Evolutionary conservation across 92 coral and sea anemone genomes (phyloP).

Genomic region (Porites divaricata): DNA sequence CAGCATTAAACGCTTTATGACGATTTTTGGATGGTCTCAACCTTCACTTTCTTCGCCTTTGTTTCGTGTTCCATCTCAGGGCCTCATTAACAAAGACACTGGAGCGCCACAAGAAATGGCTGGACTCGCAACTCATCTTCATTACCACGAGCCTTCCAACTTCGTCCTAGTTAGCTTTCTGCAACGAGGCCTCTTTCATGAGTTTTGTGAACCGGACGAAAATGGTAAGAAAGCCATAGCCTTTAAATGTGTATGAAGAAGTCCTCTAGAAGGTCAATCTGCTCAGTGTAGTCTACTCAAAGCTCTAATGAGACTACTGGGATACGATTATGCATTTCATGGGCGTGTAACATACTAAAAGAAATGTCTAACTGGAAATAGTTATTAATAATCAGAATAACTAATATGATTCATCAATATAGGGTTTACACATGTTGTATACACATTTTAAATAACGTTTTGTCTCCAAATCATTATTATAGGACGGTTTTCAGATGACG

Average conservation of each 20-base stretch:
- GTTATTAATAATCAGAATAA: no score
- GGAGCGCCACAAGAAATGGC: constrained; percentile 80
- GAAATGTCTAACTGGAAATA: no score
- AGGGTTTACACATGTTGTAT: neutral
- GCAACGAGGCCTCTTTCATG: constrained; percentile 71
- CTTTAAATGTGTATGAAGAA: no score
- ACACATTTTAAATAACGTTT: neutral
- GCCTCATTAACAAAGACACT: constrained; percentile 56
- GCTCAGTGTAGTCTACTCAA: no score
- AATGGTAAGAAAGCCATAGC: constrained; percentile 13
- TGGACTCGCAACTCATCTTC: constrained; percentile 80
- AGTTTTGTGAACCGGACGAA: constrained; percentile 43
- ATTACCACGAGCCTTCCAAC: constrained; percentile 81
- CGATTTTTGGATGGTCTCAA: no score
- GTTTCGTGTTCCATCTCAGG: constrained; percentile 7
- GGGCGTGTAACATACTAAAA: no score
- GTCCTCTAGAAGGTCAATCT: no score
- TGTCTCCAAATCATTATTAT: neutral
- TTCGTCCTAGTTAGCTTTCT: constrained; percentile 68
- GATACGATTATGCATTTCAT: no score
- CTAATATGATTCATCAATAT: neutral
- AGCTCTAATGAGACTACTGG: no score
- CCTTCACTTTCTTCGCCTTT: neutral
- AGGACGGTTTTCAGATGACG: constrained; percentile 58
- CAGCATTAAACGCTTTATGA: no score